Percentiles rank a stretch among this genome's conserved stretches.
Evolutionary conservation across 2,888 invertebrate genomes (phyloP).

Genomic region (Agonopterix subpropinquella): DNA sequence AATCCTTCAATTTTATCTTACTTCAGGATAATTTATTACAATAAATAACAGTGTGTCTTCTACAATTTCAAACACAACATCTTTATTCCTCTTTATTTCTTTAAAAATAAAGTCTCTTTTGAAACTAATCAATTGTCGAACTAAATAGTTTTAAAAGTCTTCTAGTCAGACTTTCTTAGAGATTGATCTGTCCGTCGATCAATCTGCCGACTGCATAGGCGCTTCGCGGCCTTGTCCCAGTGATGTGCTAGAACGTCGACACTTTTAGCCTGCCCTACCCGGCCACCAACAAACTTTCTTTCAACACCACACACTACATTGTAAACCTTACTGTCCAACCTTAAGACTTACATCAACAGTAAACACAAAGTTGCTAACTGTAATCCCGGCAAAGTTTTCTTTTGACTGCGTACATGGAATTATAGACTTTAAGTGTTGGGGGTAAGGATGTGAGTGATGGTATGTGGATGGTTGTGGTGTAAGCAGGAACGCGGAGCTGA

Average conservation of each 20-base stretch:
- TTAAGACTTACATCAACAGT: conserved; percentile 29
- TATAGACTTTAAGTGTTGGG: conserved; percentile 33
- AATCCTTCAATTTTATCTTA: no score
- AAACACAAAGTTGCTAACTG: conserved; percentile 26
- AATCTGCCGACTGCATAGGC: conserved; percentile 61
- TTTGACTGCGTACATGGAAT: conserved; percentile 23
- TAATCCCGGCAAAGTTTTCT: conserved; percentile 37
- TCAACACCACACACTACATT: conserved; percentile 36
- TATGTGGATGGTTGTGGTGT: conserved; percentile 7
- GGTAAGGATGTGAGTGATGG: conserved; percentile 23
- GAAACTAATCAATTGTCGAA: neutral
- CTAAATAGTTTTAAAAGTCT: conserved; percentile 4
- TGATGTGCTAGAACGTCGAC: conserved; percentile 61
- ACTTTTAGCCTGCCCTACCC: conserved; percentile 61
- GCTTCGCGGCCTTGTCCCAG: conserved; percentile 69
- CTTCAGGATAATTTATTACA: no score
- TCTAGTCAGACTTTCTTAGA: conserved; percentile 21
- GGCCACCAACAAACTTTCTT: conserved; percentile 55
- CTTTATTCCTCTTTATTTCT: neutral
- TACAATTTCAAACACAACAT: no score
- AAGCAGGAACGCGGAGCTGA: conserved; percentile 45
- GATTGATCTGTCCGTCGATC: conserved; percentile 71
- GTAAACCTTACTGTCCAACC: conserved; percentile 35
- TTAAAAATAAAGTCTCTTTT: neutral
- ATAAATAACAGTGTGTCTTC: no score